These are phyloP conservation scores for Hipparchia sbordonii DNA, from an alignment of 2,888 invertebrate species.

Conservation along the genomic window DNA sequence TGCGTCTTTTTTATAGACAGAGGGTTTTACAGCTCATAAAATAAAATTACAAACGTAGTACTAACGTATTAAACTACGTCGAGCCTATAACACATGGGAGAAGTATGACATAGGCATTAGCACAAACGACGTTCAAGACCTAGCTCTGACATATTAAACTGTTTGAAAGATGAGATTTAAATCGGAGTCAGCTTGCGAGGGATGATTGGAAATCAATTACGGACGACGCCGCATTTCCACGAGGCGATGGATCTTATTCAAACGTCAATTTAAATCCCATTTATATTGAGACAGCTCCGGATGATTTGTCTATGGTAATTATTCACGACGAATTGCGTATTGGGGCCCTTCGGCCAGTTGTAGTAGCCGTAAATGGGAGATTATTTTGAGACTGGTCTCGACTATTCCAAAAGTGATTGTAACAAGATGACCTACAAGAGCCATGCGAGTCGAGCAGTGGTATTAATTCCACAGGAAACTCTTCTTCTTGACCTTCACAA, in stretches of 20 bases:
- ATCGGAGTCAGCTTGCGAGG: constrained; percentile 31
- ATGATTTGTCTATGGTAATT: constrained; percentile 36
- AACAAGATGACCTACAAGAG: too few relatives aligned
- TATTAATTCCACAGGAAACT: too few relatives aligned
- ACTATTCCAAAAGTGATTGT: too few relatives aligned
- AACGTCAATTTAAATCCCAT: constrained; percentile 38
- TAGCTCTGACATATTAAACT: constrained; percentile 24
- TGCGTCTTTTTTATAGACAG: too few relatives aligned
- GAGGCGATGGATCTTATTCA: constrained; percentile 39
- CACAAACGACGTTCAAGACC: constrained; percentile 5
- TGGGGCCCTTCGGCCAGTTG: constrained; percentile 4
- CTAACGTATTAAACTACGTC: too few relatives aligned
- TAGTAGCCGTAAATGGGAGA: not conserved
- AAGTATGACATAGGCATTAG: not conserved
- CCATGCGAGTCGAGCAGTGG: too few relatives aligned
- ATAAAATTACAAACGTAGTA: too few relatives aligned
- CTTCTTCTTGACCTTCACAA: too few relatives aligned
- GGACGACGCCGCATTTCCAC: constrained; percentile 34
- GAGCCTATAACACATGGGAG: too few relatives aligned
- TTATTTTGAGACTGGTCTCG: too few relatives aligned
- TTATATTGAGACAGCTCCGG: constrained; percentile 32
- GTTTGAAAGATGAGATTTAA: constrained; percentile 34
- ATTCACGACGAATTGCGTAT: constrained; percentile 23
- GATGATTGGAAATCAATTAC: constrained; percentile 39
- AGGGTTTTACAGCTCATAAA: too few relatives aligned